Percentiles rank a stretch among this genome's conserved stretches.
phyloP scores from a whole-genome alignment of 2,113 vertebrate genomes.

The Sylvilagus bachmani region DNA sequence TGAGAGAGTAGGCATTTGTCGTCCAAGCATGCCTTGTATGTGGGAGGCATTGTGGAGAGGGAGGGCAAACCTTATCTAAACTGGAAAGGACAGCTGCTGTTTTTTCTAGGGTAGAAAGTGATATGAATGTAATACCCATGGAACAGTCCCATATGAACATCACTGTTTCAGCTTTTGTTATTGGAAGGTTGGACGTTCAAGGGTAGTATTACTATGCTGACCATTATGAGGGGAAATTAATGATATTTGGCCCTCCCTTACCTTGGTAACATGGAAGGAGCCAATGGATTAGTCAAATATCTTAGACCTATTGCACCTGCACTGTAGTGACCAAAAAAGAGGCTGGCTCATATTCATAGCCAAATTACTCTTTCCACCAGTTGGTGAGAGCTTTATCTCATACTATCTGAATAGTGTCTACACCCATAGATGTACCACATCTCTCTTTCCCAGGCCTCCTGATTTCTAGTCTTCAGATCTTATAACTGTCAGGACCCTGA shows the following conservation, averaged over 20 bases:
- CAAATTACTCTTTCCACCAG: background rate
- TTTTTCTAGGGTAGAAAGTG: background rate
- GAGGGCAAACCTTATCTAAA: conserved; percentile 1
- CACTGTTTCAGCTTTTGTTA: background rate
- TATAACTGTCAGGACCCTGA: background rate
- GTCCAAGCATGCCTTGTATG: background rate
- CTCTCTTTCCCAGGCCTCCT: background rate
- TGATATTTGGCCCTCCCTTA: background rate
- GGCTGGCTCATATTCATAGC: background rate
- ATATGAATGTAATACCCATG: background rate
- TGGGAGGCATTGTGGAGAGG: background rate
- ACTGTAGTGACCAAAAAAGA: background rate
- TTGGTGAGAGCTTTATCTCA: background rate
- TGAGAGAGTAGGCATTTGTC: background rate
- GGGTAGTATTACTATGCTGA: background rate
- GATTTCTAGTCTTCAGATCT: background rate
- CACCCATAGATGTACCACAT: background rate
- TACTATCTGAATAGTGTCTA: background rate
- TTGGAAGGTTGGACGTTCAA: background rate
- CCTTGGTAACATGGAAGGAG: background rate
- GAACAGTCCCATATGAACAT: background rate
- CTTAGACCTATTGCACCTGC: background rate
- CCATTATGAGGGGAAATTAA: background rate
- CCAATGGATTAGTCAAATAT: background rate
- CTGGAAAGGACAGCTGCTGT: background rate